These are phyloP conservation scores for Chrysolina haemoptera DNA, from an alignment of 2,888 invertebrate genomes.

Conservation along the genomic window DNA sequence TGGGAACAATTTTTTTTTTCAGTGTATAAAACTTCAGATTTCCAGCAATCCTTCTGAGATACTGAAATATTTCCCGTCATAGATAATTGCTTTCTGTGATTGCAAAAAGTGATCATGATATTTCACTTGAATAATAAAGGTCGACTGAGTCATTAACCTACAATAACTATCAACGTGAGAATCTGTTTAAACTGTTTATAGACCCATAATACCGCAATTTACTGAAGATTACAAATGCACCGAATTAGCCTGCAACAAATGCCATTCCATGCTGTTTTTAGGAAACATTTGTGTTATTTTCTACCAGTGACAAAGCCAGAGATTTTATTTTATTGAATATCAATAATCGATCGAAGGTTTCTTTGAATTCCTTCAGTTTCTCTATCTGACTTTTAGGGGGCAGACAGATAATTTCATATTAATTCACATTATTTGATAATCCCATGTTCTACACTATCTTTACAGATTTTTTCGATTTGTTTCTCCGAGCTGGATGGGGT, in stretches of 20 bases:
- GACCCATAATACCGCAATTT: background rate
- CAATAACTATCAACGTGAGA: background rate
- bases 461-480: too few species aligned
- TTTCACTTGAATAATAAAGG: background rate
- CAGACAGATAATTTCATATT: too few species aligned
- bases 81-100: background rate
- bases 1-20: too few species aligned
- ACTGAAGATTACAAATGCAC: slow-evolving; percentile 2
- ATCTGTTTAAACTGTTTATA: slow-evolving; percentile 9
- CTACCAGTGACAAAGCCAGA: background rate
- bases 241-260: background rate
- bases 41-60: background rate
- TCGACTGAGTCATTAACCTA: slow-evolving; percentile 14
- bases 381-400: too few species aligned
- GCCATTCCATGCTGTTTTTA: background rate
- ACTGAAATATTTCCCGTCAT: background rate
- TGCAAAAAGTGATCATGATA: background rate
- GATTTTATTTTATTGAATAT: too few species aligned
- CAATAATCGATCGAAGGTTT: too few species aligned
- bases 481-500: too few species aligned
- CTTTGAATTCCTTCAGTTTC: too few species aligned
- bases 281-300: background rate
- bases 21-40: too few species aligned
- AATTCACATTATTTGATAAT: too few species aligned
- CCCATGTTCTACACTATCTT: too few species aligned